Evolutionary conservation across 1,140 invertebrate species (phyloP), one percentile per base, ranked within the genome.

Genomic region (Brachionus paranguensis): DNA sequence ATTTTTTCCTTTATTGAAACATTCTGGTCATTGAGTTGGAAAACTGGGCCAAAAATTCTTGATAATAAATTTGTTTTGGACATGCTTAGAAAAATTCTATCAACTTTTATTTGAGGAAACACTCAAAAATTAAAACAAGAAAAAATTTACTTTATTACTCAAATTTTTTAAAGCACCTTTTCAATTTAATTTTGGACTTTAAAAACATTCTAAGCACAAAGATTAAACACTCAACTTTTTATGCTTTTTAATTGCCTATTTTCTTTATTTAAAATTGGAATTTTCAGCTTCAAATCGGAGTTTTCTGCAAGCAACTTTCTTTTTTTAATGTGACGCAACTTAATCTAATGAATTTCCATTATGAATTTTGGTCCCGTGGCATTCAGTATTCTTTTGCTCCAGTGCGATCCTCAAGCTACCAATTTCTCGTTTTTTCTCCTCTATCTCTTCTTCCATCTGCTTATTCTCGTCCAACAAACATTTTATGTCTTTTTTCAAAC

Each of bases 401-500:
- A 47, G 20, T 50, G 20, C 8, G 2, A 27, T 3, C 27, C 27
- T 76, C 7, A 76, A 24, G 1, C 43, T 10, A 1, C 24, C 3
- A 27, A 76, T 29, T 50, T 50, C 17, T 11, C 3, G 0, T 29
- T n/a, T 27, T 27, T 76, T 76, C 1, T 10, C 4, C 6, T 50
- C 33, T 7, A 76, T 27, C 20, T 76, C 72, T 7, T 24, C 24
- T 76, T 76, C 72, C 72, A 76, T 76, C 47, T 24, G 20, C 27
- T 53, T 76, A 50, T 76, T 76, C 14, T 76, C 72, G 11, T 76
- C 72, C 4, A 76, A 6, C 17, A 76, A 24, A 50, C 41, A 50
- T 76, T 76, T 76, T 1, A 76, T 76, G 17, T 76, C 72, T 24
- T 76, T 76, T 53, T 76, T 76, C 14, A 76, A 29, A 53, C 47